phyloP scores from a whole-genome alignment of 2,888 invertebrate species.

The Melanchra persicariae region DNA sequence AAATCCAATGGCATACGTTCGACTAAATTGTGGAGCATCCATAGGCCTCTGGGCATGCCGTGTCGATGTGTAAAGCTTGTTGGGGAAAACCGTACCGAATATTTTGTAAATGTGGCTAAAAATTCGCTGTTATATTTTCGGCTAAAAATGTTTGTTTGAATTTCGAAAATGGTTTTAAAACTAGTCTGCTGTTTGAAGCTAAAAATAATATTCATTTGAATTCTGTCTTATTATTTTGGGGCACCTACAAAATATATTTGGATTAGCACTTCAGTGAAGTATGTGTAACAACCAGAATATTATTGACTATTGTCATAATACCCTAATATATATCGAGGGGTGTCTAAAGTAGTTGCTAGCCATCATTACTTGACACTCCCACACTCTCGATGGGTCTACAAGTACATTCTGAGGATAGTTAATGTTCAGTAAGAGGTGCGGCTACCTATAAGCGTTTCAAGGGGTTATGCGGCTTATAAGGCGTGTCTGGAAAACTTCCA shows the following conservation, averaged over 20 bases:
- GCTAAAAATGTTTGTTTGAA: neutral
- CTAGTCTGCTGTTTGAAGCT: neutral
- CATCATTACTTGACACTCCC: conserved; percentile 48
- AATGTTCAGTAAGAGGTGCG: conserved; percentile 44
- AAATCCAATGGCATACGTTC: conserved; percentile 48
- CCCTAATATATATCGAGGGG: conserved; percentile 5
- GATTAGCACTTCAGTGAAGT: neutral
- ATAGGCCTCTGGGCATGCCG: conserved; percentile 29
- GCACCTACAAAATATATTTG: neutral
- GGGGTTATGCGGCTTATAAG: conserved; percentile 29
- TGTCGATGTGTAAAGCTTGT: conserved; percentile 29
- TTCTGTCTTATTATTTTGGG: neutral
- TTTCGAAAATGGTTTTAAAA: neutral
- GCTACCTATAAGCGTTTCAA: conserved; percentile 33
- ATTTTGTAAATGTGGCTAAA: conserved; percentile 12
- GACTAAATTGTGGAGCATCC: conserved; percentile 50
- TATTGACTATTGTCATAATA: neutral
- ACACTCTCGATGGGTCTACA: conserved; percentile 16
- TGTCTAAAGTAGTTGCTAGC: conserved; percentile 32
- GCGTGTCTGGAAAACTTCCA: conserved; percentile 25
- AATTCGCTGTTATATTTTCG: neutral
- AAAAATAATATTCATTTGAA: neutral
- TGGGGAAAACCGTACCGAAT: conserved; percentile 6
- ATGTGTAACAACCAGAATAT: neutral
- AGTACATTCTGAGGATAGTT: conserved; percentile 37